Evolutionary conservation across 2,797 vertebrate species (phyloP).

Genomic region (Phoebastria nigripes): DNA sequence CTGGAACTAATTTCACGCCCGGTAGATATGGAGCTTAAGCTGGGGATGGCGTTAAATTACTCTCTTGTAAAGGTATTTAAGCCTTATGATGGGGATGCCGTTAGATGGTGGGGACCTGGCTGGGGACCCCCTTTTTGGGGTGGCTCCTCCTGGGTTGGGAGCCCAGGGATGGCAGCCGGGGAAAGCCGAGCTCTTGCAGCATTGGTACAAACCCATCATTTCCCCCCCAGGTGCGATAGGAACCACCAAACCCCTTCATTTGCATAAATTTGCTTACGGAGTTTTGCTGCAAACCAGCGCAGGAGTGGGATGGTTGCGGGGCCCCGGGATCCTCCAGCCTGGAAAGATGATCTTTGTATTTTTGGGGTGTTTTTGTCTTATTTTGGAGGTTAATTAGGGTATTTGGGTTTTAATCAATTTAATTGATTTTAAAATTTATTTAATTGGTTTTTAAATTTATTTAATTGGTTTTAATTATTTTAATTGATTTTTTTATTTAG

Average conservation of each 20-base stretch:
- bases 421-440: not conserved
- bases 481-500: not conserved
- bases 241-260: not conserved
- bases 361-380: not conserved
- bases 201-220: fast-evolving
- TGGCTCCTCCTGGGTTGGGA: not conserved
- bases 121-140: not conserved
- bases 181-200: not conserved
- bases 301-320: not conserved
- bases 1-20: conserved; percentile 85
- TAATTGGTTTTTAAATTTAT: not conserved
- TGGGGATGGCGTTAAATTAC: conserved; percentile 82
- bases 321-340: not conserved
- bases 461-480: not conserved
- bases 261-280: not conserved
- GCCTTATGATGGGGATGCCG: not conserved
- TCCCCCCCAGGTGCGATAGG: fast-evolving
- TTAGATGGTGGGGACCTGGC: conserved; percentile 23
- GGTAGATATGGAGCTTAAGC: conserved; percentile 77
- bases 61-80: conserved; percentile 61
- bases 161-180: fast-evolving
- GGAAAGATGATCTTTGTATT: not conserved
- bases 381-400: not conserved
- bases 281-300: not conserved
- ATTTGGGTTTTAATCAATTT: not conserved